Evolutionary conservation across 2,113 vertebrate genomes (phyloP).

Genomic region (Willisornis vidua): DNA sequence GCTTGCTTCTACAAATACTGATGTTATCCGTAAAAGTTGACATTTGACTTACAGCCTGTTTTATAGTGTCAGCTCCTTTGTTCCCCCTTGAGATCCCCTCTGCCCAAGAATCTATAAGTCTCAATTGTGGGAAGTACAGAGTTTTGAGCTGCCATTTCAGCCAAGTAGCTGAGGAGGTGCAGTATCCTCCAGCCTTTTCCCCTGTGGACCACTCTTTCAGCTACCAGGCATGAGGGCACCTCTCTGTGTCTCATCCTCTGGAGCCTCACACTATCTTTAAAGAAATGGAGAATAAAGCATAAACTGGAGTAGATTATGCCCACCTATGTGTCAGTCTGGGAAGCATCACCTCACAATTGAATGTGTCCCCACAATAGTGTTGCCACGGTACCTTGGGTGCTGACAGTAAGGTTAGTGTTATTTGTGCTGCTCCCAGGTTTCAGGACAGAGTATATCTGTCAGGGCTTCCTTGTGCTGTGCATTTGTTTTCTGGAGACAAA

Average conservation of each 20-base stretch:
- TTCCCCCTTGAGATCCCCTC: fast-evolving
- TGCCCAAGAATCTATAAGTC: background rate
- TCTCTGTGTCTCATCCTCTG: fast-evolving
- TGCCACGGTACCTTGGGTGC: too few relatives aligned
- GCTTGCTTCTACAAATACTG: background rate
- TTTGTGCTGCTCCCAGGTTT: background rate
- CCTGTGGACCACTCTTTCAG: background rate
- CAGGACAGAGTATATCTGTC: background rate
- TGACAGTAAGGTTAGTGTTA: background rate
- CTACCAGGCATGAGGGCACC: background rate
- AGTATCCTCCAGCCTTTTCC: background rate
- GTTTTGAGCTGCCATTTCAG: background rate
- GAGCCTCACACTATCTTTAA: background rate
- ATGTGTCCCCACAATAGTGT: fast-evolving
- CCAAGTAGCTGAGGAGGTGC: background rate
- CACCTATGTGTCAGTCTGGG: background rate
- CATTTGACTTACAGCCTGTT: background rate
- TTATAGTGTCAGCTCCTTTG: background rate
- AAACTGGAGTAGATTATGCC: background rate
- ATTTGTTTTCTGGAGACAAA: background rate
- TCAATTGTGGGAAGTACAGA: background rate
- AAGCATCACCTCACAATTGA: background rate
- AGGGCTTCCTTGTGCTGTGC: background rate
- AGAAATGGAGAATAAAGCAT: background rate
- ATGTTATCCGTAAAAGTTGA: fast-evolving